Evolutionary conservation across 2,888 invertebrate genomes (phyloP).

Genomic region (Oligia latruncula): DNA sequence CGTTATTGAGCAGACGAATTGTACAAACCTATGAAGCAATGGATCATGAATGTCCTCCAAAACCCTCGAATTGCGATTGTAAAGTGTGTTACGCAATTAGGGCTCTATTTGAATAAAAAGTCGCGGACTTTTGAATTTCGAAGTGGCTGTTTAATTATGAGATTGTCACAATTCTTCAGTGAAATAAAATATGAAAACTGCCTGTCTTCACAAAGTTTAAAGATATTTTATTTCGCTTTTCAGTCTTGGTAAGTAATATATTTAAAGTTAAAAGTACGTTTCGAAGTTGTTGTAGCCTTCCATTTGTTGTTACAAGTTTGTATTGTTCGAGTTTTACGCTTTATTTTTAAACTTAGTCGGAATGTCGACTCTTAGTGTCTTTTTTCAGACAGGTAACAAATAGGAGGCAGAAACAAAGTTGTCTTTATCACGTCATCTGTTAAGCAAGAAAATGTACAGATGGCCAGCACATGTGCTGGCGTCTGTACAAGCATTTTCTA

Average conservation of each 20-base stretch:
- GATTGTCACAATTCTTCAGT: constrained; percentile 8
- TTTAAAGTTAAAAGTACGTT: constrained; percentile 53
- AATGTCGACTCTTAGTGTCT: not conserved
- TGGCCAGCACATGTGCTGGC: too few species aligned
- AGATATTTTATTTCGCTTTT: constrained; percentile 32
- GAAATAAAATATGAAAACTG: not conserved
- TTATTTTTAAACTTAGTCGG: not conserved
- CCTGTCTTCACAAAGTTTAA: constrained; percentile 13
- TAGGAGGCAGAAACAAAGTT: not conserved
- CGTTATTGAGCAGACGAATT: not conserved
- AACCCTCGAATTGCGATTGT: not conserved
- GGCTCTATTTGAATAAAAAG: constrained; percentile 27
- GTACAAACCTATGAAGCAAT: not conserved
- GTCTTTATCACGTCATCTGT: not conserved
- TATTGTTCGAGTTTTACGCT: constrained; percentile 20
- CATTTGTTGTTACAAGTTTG: constrained; percentile 21
- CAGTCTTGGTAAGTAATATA: constrained; percentile 47
- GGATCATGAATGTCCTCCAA: not conserved
- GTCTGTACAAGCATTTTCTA: too few species aligned
- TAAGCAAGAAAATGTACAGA: too few species aligned
- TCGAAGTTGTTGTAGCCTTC: constrained; percentile 11
- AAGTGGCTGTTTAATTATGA: constrained; percentile 30
- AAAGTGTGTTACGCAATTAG: not conserved
- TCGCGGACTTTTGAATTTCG: constrained; percentile 29
- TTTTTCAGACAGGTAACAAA: not conserved